Evolutionary conservation across 2,888 invertebrate species (phyloP).

Genomic region (Meiosimyza decipiens): DNA sequence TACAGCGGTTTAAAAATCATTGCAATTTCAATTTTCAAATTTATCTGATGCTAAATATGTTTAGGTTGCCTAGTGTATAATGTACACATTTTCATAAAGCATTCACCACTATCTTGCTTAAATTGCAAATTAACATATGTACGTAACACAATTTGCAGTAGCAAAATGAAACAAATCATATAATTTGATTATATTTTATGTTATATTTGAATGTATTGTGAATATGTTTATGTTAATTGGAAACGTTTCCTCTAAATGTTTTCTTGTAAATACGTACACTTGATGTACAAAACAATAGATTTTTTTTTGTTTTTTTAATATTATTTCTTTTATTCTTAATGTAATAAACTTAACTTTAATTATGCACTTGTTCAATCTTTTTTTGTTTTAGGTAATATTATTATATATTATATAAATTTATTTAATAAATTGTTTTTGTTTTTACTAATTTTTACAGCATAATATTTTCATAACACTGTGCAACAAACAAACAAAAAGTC

Average conservation of each 20-base stretch:
- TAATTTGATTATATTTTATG: constrained; percentile 9
- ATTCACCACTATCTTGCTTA: no score
- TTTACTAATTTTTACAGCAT: constrained; percentile 21
- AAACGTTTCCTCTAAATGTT: no score
- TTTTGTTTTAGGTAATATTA: constrained; percentile 17
- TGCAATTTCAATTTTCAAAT: no score
- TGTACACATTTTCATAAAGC: no score
- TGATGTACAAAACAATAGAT: constrained; percentile 15
- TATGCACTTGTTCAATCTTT: constrained; percentile 26
- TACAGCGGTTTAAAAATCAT: no score
- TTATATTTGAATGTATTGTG: not conserved
- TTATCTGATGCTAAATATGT: no score
- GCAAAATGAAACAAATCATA: not conserved
- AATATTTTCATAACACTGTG: not conserved
- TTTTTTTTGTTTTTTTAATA: constrained; percentile 8
- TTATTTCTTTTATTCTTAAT: not conserved
- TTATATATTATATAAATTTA: constrained; percentile 12
- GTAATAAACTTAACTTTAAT: constrained; percentile 23
- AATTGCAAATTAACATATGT: no score
- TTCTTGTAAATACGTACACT: not conserved
- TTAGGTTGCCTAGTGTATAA: no score
- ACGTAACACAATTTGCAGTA: no score
- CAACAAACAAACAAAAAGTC: not conserved
- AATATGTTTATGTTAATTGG: no score
- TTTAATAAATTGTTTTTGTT: constrained; percentile 12